Evolutionary conservation across 2,888 invertebrate species (phyloP), one percentile per base, ranked within the genome.

Genomic region (Polyommatus icarus): DNA sequence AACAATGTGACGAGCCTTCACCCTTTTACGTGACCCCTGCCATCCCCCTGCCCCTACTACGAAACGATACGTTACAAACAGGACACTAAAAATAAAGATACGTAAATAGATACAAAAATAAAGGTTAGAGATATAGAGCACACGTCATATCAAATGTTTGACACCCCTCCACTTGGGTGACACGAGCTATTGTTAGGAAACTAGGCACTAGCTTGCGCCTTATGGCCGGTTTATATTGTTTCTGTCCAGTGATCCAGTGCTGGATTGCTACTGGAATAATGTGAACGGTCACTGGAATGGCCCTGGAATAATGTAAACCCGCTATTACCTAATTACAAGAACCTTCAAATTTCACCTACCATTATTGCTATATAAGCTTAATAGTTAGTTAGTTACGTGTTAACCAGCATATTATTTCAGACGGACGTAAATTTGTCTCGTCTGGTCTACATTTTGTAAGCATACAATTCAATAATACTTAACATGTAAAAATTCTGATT

Each of bases 11-110:
- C 90, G 90, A 84, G 75, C 46, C 83, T 89, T 88, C 88, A 90
- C 91, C 92, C 92, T 92, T 92, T 92, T 92, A 92, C 91, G 91
- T 91, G 91, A 91, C 90, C 90, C 89, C 88, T 87, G 85, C 20
- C 2, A 7, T 10, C 61, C 90, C 89, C 88, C 87, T 84, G 20
- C 24, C 61, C 61, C 61, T 67, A 32, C 29, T 29, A 67, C 67
- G 67, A 61, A 61, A 59, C 7, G 59, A 59, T 20, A 59, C 59
- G 20, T 59, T 8, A 59, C n/a, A 20, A 67, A 12, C 6, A 15
- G 20, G 61, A 20, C 24, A 24, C 61, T 24, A 67, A 32, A 67
- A 29, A 67, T 67, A 67, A 32, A 67, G 5, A 15, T 67, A 0
- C 5, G 29, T 67, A 29, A 67, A 67, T 67, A 18, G 29, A 32